phyloP scores from a whole-genome alignment of 2,797 vertebrate genomes.

The Poeciliopsis infans region DNA sequence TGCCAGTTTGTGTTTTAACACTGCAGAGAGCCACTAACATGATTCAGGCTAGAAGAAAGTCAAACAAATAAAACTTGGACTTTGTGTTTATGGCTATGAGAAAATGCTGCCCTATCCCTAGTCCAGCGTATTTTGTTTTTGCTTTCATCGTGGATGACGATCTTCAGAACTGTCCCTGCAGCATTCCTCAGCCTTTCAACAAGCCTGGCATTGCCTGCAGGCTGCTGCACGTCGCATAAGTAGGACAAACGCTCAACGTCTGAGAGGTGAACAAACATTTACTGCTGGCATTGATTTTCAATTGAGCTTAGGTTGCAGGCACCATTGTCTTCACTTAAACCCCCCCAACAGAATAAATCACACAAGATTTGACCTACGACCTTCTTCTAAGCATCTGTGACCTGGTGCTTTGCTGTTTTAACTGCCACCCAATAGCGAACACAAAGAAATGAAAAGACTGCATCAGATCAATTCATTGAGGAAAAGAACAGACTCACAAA shows the following conservation, averaged over 20 bases:
- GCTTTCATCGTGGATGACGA: not conserved
- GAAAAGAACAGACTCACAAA: not conserved
- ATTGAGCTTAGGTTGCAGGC: constrained; percentile 30
- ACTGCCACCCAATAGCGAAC: constrained; percentile 14
- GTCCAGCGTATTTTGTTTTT: not conserved
- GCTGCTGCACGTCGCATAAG: constrained; percentile 15
- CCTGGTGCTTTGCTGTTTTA: constrained; percentile 9
- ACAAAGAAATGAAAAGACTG: not conserved
- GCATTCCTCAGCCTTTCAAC: not conserved
- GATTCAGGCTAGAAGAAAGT: too few relatives aligned
- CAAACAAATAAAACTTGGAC: not conserved
- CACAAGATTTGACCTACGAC: constrained; percentile 54
- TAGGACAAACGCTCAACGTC: constrained; percentile 19
- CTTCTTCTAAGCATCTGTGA: constrained; percentile 19
- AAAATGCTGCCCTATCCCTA: not conserved
- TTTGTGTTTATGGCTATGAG: not conserved
- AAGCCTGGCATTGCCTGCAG: not conserved
- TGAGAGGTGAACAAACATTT: constrained; percentile 25
- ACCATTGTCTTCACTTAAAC: constrained; percentile 66
- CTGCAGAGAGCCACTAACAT: too few relatives aligned
- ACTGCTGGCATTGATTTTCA: constrained; percentile 68
- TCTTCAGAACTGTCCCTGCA: not conserved
- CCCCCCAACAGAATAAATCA: constrained; percentile 44
- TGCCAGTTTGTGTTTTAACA: too few relatives aligned
- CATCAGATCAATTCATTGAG: not conserved